Evolutionary conservation across 2,113 vertebrate species (phyloP).

Genomic region (Centropus unirufus): DNA sequence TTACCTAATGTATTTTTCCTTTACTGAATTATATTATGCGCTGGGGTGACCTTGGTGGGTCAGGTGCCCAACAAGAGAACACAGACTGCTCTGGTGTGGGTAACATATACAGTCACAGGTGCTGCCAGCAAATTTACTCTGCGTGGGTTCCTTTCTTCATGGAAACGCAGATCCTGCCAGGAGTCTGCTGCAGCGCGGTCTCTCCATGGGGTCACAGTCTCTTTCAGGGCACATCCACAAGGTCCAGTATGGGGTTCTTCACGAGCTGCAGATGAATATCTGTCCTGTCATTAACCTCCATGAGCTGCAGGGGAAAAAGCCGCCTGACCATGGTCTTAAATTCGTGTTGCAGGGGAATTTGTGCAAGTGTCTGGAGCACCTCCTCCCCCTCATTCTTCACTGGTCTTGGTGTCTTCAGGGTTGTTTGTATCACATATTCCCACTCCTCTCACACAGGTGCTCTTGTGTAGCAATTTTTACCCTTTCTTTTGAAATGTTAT

Average conservation of each 20-base stretch:
- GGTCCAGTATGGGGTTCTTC: accelerated
- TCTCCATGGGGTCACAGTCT: not conserved
- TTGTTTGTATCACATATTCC: not conserved
- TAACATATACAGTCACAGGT: accelerated
- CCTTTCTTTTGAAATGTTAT: not conserved
- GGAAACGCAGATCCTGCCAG: not conserved
- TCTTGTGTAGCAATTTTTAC: no score
- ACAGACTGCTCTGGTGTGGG: accelerated
- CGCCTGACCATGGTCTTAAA: not conserved
- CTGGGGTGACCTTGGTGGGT: not conserved
- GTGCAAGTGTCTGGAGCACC: accelerated
- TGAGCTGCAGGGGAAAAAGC: not conserved
- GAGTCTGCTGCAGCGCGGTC: accelerated
- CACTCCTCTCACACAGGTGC: not conserved
- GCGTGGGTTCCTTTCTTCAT: accelerated
- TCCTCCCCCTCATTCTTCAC: not conserved
- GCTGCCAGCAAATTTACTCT: not conserved
- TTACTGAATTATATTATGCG: not conserved
- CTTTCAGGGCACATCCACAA: not conserved
- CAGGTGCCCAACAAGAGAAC: not conserved
- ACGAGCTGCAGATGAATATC: not conserved
- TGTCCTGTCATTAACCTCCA: not conserved
- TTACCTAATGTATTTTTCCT: not conserved
- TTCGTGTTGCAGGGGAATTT: not conserved
- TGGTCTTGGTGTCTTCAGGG: not conserved